phyloP scores from a whole-genome alignment of 2,113 vertebrate genomes.

The Trogon melanurus region DNA sequence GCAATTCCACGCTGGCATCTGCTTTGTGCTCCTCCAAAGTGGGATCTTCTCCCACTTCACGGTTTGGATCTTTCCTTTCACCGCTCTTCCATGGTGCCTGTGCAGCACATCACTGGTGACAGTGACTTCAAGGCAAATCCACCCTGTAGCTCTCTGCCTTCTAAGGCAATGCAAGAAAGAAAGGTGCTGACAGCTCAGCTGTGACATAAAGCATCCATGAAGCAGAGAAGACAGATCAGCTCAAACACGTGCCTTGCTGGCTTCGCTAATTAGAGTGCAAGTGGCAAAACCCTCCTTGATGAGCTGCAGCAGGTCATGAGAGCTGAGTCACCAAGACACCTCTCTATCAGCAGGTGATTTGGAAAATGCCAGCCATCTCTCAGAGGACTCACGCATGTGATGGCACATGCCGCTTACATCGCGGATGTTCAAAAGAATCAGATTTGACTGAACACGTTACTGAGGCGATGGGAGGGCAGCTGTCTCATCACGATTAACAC shows the following conservation, averaged over 20 bases:
- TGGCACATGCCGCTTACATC: neutral
- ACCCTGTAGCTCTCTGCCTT: neutral
- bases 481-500: neutral
- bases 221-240: neutral
- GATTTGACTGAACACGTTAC: neutral
- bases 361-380: neutral
- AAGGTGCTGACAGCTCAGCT: neutral
- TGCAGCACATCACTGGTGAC: neutral
- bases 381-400: neutral
- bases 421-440: neutral
- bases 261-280: neutral
- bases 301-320: neutral
- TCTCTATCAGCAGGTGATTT: neutral
- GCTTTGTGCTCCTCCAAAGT: neutral
- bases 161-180: neutral
- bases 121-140: neutral
- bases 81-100: neutral
- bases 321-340: constrained; percentile 14
- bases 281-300: neutral
- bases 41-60: neutral
- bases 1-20: neutral
- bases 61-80: neutral
- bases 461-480: neutral
- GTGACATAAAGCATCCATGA: neutral
- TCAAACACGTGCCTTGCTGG: neutral